Conservation (phyloP, 2,797 vertebrate genomes). For the Spondyliosoma cantharus region DNA sequence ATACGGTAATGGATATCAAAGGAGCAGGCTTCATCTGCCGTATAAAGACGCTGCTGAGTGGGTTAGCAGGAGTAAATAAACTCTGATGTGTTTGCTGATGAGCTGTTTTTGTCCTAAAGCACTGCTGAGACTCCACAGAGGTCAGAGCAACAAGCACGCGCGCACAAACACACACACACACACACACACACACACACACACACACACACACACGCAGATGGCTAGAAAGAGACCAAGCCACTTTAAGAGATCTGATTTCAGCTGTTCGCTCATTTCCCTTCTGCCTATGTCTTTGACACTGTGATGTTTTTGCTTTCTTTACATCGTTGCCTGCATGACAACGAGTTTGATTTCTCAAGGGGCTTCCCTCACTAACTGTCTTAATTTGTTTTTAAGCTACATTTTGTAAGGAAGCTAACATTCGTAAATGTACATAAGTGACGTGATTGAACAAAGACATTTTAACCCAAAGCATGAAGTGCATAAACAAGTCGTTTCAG, state of each 20-base stretch:
- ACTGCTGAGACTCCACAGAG: constrained; percentile 54
- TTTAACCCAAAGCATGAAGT: too few relatives aligned
- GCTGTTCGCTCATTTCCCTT: constrained; percentile 1
- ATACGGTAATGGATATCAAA: constrained; percentile 68
- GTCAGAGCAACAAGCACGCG: constrained; percentile 46
- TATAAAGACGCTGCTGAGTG: constrained; percentile 50
- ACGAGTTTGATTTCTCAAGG: too few relatives aligned
- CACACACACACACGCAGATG: constrained; percentile 21
- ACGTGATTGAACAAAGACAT: too few relatives aligned
- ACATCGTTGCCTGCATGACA: too few relatives aligned
- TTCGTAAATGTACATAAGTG: too few relatives aligned
- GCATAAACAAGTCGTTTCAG: too few relatives aligned
- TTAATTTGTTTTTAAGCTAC: too few relatives aligned
- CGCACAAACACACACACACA: constrained; percentile 1
- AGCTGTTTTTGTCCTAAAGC: constrained; percentile 60
- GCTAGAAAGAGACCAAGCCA: constrained; percentile 1
- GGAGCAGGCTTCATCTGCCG: constrained; percentile 53
- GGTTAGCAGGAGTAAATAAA: constrained; percentile 71
- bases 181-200: too few relatives aligned
- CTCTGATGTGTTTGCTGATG: constrained; percentile 74
- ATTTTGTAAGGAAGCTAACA: too few relatives aligned
- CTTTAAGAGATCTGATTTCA: constrained; percentile 28
- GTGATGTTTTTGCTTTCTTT: not conserved
- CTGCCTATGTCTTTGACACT: not conserved
- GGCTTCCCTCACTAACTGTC: too few relatives aligned